A percentile compares a stretch with the other conserved stretches of the same genome.
phyloP scores from a whole-genome alignment of 2,797 vertebrate species.

The Rhabdophis nuchalis region DNA sequence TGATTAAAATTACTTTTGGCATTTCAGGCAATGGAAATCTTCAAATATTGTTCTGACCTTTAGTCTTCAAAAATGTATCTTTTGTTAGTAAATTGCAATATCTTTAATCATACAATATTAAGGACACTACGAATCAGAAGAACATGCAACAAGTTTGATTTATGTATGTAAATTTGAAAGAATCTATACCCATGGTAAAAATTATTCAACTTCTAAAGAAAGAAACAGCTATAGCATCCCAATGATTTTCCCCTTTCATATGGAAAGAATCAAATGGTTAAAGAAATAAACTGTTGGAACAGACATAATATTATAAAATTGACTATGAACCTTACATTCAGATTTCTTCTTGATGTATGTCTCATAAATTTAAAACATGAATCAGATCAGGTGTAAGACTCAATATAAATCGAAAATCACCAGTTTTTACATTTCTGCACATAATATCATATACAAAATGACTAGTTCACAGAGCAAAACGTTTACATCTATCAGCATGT shows the following conservation, averaged over 20 bases:
- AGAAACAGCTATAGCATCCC: constrained; percentile 38
- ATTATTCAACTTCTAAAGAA: constrained; percentile 53
- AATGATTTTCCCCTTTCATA: constrained; percentile 62
- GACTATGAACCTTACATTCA: constrained; percentile 66
- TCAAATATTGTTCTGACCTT: constrained; percentile 55
- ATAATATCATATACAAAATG: constrained; percentile 8
- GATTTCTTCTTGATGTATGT: constrained; percentile 59
- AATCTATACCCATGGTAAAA: constrained; percentile 45
- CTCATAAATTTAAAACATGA: constrained; percentile 58
- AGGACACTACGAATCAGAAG: constrained; percentile 59
- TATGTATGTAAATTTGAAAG: constrained; percentile 62
- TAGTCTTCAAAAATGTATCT: constrained; percentile 62
- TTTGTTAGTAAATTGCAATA: constrained; percentile 65
- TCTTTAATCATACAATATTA: constrained; percentile 65
- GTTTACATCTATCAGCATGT: constrained; percentile 38
- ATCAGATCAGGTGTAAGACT: constrained; percentile 53
- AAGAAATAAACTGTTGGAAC: constrained; percentile 60
- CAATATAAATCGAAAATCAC: constrained; percentile 40
- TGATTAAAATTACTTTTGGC: constrained; percentile 62
- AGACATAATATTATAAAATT: constrained; percentile 58
- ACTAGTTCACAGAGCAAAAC: constrained; percentile 27
- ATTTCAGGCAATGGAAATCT: constrained; percentile 55
- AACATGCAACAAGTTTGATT: constrained; percentile 54
- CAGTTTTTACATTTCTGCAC: constrained; percentile 18
- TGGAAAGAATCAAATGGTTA: constrained; percentile 69